These are phyloP conservation scores for Champsocephalus esox DNA, from an alignment of 2,797 vertebrate genomes.

Conservation along the genomic window DNA sequence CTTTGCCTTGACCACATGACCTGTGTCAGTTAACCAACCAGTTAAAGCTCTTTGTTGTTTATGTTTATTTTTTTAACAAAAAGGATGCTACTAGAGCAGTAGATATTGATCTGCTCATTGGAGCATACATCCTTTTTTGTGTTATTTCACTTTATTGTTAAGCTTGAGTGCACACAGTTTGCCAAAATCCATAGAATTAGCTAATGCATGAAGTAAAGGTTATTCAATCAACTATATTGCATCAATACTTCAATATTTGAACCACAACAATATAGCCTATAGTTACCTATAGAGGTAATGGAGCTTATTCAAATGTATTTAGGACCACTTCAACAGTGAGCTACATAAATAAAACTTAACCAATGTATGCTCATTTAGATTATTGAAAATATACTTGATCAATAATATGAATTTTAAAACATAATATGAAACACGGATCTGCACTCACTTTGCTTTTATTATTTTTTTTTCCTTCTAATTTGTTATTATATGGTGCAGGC, in stretches of 20 bases:
- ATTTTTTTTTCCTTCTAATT: too few relatives aligned
- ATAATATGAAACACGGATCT: too few relatives aligned
- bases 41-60: conserved; percentile 18
- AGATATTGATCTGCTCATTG: background rate
- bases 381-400: background rate
- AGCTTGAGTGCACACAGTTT: background rate
- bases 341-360: background rate
- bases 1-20: conserved; percentile 30
- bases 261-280: background rate
- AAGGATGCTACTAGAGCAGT: background rate
- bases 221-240: background rate
- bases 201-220: background rate
- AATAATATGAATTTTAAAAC: too few relatives aligned
- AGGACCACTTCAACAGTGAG: background rate
- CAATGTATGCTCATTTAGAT: background rate
- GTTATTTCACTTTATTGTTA: background rate
- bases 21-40: conserved; percentile 26
- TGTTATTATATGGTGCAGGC: too few relatives aligned
- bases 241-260: background rate
- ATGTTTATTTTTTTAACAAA: background rate
- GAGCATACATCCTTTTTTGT: background rate
- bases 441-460: too few relatives aligned
- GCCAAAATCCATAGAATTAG: background rate
- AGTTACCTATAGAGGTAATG: background rate
- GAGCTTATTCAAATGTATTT: background rate